Conservation (phyloP, 2,113 vertebrate species). For the Oxyruncus cristatus region DNA sequence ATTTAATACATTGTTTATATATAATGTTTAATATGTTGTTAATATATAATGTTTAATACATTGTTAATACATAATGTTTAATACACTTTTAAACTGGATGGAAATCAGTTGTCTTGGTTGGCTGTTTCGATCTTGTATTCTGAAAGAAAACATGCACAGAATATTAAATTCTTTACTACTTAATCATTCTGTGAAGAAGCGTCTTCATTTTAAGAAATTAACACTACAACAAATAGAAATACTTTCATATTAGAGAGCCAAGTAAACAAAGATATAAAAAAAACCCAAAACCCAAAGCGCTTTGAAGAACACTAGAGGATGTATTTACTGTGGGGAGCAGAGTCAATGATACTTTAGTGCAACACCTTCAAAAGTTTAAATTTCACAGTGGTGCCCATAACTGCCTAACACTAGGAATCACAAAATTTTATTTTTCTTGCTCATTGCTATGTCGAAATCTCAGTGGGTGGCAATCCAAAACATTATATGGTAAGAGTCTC, state of each 20-base stretch:
- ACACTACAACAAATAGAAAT: not conserved
- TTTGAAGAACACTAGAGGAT: not conserved
- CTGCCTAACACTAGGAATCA: not conserved
- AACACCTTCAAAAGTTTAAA: not conserved
- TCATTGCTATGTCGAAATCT: not conserved
- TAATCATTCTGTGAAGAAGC: not conserved
- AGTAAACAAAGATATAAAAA: not conserved
- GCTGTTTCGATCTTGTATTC: not conserved
- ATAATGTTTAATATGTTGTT: not conserved
- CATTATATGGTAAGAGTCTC: not conserved
- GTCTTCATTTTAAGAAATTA: not conserved
- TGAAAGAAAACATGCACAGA: not conserved
- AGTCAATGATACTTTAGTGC: not conserved
- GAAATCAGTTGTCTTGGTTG: not conserved
- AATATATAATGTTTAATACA: not conserved
- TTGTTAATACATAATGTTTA: not conserved
- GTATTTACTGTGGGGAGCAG: not conserved
- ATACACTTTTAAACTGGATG: not conserved
- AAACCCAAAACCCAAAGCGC: not conserved
- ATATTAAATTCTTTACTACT: not conserved
- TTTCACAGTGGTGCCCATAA: not conserved
- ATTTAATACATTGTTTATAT: not conserved
- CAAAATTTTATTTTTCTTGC: not conserved
- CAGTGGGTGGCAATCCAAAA: not conserved
- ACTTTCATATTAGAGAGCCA: not conserved